A percentile compares a stretch with the other conserved stretches of the same genome.
These are phyloP conservation scores for Leuciscus waleckii DNA, from an alignment of 2,797 vertebrate genomes.

Conservation along the genomic window DNA sequence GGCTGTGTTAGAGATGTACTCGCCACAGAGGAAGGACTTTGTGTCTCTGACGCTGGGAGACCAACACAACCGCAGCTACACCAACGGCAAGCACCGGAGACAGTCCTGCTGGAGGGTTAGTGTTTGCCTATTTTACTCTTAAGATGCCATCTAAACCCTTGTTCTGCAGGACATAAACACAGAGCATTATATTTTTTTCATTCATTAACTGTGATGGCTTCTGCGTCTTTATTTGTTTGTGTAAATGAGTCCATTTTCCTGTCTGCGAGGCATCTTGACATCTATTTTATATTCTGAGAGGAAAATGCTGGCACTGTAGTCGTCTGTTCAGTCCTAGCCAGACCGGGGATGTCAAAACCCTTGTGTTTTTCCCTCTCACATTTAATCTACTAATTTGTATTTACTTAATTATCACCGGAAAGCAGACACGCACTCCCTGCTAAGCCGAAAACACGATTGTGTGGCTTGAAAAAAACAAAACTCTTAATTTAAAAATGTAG, in stretches of 20 bases:
- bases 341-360: not conserved
- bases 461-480: not conserved
- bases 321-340: not conserved
- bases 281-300: slow-evolving; percentile 11
- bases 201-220: not conserved
- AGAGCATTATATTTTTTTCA: not conserved
- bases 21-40: slow-evolving; percentile 88
- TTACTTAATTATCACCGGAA: not conserved
- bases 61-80: slow-evolving; percentile 77
- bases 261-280: not conserved
- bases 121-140: not conserved
- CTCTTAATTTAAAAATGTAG: not conserved
- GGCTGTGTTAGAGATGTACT: slow-evolving; percentile 79
- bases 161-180: not conserved
- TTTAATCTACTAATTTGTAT: slow-evolving; percentile 13
- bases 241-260: slow-evolving; percentile 8
- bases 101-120: slow-evolving; percentile 94
- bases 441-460: not conserved
- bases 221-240: slow-evolving; percentile 14
- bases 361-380: not conserved
- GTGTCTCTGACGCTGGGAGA: slow-evolving; percentile 88
- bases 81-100: slow-evolving; percentile 87
- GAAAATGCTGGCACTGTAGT: not conserved
- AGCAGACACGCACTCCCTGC: not conserved
- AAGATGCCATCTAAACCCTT: not conserved